These are phyloP conservation scores for Sinotaia quadrata DNA, from an alignment of 2,888 invertebrate species.

Conservation along the genomic window DNA sequence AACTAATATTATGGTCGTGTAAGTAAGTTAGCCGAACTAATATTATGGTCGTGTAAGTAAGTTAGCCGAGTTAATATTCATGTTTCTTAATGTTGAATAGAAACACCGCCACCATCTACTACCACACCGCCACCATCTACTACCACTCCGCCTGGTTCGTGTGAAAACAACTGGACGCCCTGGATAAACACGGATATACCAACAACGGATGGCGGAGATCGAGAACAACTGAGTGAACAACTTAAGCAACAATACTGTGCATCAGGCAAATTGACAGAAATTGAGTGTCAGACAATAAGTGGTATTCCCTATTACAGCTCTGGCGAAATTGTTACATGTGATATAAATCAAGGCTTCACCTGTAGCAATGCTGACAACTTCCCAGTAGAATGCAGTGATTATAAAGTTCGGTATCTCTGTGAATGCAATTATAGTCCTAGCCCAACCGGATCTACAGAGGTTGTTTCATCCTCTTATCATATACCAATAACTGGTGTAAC, in stretches of 20 bases:
- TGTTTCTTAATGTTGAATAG: too few species aligned
- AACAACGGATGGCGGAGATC: not conserved
- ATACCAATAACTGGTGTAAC: not conserved
- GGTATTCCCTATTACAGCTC: constrained; percentile 48
- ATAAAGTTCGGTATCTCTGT: constrained; percentile 64
- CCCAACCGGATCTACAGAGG: not conserved
- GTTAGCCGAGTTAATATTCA: too few species aligned
- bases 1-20: too few species aligned
- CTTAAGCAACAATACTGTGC: not conserved
- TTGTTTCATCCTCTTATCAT: not conserved
- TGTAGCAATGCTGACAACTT: constrained; percentile 74
- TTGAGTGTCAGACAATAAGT: constrained; percentile 50
- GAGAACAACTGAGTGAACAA: not conserved
- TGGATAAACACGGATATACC: constrained; percentile 54
- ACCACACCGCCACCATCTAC: constrained; percentile 11
- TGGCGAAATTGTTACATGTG: constrained; percentile 56
- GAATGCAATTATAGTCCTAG: constrained; percentile 73
- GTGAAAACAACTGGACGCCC: constrained; percentile 44
- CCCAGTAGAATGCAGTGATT: constrained; percentile 56
- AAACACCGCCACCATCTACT: too few species aligned
- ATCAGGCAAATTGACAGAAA: not conserved
- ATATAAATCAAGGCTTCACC: constrained; percentile 80
- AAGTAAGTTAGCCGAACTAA: too few species aligned
- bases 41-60: too few species aligned
- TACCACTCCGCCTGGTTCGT: constrained; percentile 13